phyloP scores from a whole-genome alignment of 2,888 invertebrate species.

The Acleris holmiana region DNA sequence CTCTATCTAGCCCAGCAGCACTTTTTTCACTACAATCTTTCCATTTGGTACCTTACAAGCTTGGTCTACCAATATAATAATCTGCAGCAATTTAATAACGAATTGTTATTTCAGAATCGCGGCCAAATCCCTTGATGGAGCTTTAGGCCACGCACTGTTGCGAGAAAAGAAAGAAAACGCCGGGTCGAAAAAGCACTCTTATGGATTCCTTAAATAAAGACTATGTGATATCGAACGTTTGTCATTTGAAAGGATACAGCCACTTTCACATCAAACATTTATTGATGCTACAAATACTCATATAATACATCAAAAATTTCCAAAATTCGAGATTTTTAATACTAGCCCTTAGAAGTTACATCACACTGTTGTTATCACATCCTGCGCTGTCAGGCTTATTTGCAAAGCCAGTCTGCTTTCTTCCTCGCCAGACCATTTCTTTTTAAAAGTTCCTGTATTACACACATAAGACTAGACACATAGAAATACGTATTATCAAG shows the following conservation, averaged over 20 bases:
- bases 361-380: slow-evolving; percentile 36
- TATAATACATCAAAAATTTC: slow-evolving; percentile 10
- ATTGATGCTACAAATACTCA: slow-evolving; percentile 21
- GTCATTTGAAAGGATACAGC: slow-evolving; percentile 38
- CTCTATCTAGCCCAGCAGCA: too few relatives aligned
- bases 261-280: slow-evolving; percentile 39
- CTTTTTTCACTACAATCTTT: too few relatives aligned
- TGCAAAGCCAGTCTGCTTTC: slow-evolving; percentile 11
- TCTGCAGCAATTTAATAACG: too few relatives aligned
- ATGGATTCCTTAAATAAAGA: slow-evolving; percentile 84
- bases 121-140: slow-evolving; percentile 88
- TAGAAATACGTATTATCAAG: background rate
- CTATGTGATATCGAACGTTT: slow-evolving; percentile 27
- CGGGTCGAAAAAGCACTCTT: slow-evolving; percentile 73
- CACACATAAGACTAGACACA: too few relatives aligned
- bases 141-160: slow-evolving; percentile 86
- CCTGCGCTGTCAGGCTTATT: slow-evolving; percentile 14
- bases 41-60: too few relatives aligned
- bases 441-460: too few relatives aligned
- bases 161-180: slow-evolving; percentile 77
- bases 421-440: background rate
- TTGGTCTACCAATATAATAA: too few relatives aligned
- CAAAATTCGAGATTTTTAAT: background rate
- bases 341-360: slow-evolving; percentile 16
- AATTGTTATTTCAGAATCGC: slow-evolving; percentile 64